Percentiles rank a stretch among this genome's conserved stretches.
phyloP scores from a whole-genome alignment of 2,113 vertebrate genomes.

The Anoura caudifer region DNA sequence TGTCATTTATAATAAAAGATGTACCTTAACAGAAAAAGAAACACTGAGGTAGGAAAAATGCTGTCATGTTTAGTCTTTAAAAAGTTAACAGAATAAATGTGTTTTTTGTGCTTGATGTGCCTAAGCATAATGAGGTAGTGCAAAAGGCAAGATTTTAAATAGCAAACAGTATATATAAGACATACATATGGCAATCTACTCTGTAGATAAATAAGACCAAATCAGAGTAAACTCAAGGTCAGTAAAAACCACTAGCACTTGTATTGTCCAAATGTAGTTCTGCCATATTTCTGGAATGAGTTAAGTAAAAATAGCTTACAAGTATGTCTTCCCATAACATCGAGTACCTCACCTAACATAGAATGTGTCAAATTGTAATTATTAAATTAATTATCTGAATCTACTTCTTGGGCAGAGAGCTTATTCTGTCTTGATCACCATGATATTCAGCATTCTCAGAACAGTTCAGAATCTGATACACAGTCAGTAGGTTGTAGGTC shows the following conservation, averaged over 20 bases:
- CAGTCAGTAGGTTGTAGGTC: neutral
- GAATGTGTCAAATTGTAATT: neutral
- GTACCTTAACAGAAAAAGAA: slow-evolving; percentile 23
- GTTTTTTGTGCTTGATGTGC: neutral
- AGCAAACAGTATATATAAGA: neutral
- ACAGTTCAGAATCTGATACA: neutral
- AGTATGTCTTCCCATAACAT: neutral
- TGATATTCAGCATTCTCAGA: neutral
- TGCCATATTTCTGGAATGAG: slow-evolving; percentile 17
- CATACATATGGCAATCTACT: neutral
- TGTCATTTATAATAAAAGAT: slow-evolving; percentile 48
- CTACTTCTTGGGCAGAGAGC: neutral
- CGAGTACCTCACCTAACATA: neutral
- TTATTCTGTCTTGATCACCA: neutral
- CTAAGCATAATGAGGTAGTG: neutral
- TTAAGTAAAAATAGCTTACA: slow-evolving; percentile 17
- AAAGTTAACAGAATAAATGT: slow-evolving; percentile 40
- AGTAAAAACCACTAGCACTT: neutral
- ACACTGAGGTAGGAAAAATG: neutral
- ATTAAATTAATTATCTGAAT: slow-evolving; percentile 7
- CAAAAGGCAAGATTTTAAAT: slow-evolving; percentile 33
- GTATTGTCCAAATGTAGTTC: neutral
- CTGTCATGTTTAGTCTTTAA: neutral
- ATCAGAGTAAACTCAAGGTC: slow-evolving; percentile 33
- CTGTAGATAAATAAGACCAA: slow-evolving; percentile 1